These are phyloP conservation scores for Clupea harengus DNA, from an alignment of 2,113 vertebrate genomes.

Conservation along the genomic window DNA sequence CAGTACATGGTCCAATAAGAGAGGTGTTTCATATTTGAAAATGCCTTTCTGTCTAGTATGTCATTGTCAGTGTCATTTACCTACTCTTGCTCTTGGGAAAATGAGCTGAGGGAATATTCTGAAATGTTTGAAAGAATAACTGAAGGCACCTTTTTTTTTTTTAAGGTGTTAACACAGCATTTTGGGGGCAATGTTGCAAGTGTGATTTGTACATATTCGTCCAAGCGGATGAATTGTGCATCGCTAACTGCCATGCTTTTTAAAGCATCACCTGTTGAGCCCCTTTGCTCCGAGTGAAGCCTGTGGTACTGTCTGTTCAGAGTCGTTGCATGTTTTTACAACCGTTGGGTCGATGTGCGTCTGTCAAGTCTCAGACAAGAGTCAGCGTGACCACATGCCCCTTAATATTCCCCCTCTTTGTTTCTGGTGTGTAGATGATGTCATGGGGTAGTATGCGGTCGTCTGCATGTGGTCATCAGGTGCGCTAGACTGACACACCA, in stretches of 20 bases:
- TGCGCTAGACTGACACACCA: background rate
- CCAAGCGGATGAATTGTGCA: background rate
- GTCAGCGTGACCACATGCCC: background rate
- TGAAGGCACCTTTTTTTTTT: too few relatives aligned
- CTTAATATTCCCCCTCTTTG: background rate
- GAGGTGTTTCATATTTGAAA: background rate
- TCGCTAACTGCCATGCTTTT: slow-evolving; percentile 4
- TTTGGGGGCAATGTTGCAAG: background rate
- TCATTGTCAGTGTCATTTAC: background rate
- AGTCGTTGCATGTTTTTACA: background rate
- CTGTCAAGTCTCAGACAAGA: background rate
- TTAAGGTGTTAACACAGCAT: background rate
- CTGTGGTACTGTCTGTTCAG: background rate
- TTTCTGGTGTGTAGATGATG: background rate
- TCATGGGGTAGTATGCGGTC: background rate
- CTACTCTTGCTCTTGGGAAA: background rate
- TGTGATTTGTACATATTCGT: background rate
- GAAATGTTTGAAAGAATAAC: background rate
- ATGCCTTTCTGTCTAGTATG: background rate
- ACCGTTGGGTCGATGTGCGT: background rate
- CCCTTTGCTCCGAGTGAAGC: background rate
- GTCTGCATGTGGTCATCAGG: background rate
- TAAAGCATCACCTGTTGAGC: background rate
- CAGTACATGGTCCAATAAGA: background rate
- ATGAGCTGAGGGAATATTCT: background rate